These are phyloP conservation scores for Anaspis maculata DNA, from an alignment of 2,888 invertebrate genomes.

Conservation along the genomic window DNA sequence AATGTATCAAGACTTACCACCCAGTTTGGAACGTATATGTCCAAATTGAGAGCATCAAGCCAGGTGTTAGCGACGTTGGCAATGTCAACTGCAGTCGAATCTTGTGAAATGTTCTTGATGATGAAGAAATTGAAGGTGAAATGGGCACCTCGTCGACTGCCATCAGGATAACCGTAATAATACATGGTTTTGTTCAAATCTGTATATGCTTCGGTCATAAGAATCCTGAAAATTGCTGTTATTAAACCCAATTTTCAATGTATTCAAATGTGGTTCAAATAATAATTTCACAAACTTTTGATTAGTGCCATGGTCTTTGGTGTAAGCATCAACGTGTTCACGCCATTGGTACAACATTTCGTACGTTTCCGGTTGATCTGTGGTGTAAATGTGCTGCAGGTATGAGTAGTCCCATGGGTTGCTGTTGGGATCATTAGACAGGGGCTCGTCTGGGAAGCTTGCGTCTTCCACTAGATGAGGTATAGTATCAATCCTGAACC, in stretches of 20 bases:
- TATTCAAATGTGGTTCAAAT: too few species aligned
- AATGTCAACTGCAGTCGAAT: conserved; percentile 53
- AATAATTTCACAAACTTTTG: too few species aligned
- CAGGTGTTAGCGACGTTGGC: conserved; percentile 57
- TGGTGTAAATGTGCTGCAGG: conserved; percentile 56
- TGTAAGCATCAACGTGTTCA: conserved; percentile 51
- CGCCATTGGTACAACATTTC: conserved; percentile 62
- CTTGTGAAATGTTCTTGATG: conserved; percentile 50
- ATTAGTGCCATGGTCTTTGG: conserved; percentile 34
- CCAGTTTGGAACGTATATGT: conserved; percentile 61
- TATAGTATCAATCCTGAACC: conserved; percentile 77
- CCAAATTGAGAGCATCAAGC: conserved; percentile 54
- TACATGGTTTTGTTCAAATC: conserved; percentile 50
- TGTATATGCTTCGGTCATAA: conserved; percentile 72
- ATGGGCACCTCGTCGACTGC: conserved; percentile 50
- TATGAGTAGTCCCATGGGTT: conserved; percentile 51
- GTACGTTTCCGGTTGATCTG: conserved; percentile 48
- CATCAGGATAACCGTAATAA: conserved; percentile 55
- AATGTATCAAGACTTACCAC: conserved; percentile 65
- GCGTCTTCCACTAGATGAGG: conserved; percentile 42
- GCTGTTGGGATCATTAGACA: conserved; percentile 28
- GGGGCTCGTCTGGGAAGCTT: conserved; percentile 40
- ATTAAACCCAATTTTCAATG: too few species aligned
- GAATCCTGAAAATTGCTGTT: too few species aligned
- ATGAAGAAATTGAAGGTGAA: conserved; percentile 74